phyloP scores from a whole-genome alignment of 37 sponge, comb jelly and placozoan species.

The Cliona cf. orientalis region DNA sequence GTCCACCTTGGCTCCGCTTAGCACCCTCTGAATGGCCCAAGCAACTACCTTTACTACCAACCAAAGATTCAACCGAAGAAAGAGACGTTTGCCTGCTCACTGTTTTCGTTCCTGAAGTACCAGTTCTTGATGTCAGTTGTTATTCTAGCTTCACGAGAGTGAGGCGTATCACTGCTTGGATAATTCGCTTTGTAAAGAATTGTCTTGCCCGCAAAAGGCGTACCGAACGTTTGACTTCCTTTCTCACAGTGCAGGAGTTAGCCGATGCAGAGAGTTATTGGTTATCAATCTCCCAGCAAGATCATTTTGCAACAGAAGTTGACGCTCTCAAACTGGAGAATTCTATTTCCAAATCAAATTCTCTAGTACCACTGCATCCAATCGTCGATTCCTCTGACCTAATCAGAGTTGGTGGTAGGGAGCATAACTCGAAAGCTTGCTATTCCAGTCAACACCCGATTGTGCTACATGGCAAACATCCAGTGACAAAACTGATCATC shows the following conservation, averaged over 20 bases:
- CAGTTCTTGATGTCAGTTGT: no score
- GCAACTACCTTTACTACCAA: no score
- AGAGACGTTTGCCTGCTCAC: no score
- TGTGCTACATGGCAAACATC: neutral
- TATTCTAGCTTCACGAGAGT: no score
- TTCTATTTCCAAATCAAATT: neutral
- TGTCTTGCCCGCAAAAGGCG: no score
- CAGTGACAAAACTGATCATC: neutral
- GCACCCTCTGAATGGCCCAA: no score
- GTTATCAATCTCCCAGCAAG: constrained; percentile 5
- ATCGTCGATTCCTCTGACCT: neutral
- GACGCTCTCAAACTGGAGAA: neutral
- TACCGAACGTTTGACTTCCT: no score
- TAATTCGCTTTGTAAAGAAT: no score
- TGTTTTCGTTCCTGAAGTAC: no score
- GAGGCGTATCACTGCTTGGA: no score
- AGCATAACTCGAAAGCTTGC: neutral
- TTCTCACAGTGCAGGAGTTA: neutral
- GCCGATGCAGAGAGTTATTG: neutral
- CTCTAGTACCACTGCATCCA: neutral
- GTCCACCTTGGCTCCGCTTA: no score
- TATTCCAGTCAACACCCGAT: neutral
- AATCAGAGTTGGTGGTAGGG: constrained; percentile 2
- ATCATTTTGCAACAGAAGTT: neutral
- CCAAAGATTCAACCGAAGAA: no score